These are phyloP conservation scores for Steinernema scapterisci DNA, from an alignment of 2,888 invertebrate genomes.

Conservation along the genomic window DNA sequence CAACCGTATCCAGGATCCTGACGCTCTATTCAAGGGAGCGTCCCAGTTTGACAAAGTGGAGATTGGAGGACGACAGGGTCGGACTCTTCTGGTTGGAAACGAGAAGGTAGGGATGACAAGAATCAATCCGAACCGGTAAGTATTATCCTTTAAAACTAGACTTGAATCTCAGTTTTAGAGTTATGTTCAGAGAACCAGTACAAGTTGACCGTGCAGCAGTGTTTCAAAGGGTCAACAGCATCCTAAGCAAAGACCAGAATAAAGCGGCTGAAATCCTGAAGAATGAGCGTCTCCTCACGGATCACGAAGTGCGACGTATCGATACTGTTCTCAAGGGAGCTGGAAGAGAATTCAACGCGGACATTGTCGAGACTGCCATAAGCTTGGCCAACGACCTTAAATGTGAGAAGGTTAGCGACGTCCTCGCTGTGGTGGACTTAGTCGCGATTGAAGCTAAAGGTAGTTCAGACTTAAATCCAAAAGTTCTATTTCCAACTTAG, in stretches of 20 bases:
- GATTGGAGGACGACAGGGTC: constrained; percentile 30
- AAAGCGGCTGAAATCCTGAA: neutral
- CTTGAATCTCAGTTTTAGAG: neutral
- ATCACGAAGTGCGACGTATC: too few species aligned
- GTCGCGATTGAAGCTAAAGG: too few species aligned
- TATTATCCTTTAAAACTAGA: neutral
- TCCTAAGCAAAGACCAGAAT: neutral
- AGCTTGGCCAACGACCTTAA: too few species aligned
- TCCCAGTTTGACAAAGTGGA: neutral
- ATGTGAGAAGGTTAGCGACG: too few species aligned
- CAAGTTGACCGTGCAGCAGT: neutral
- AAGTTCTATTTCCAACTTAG: neutral
- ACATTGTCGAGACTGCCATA: too few species aligned
- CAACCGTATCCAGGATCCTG: constrained; percentile 35
- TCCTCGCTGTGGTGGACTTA: too few species aligned
- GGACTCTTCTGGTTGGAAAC: neutral
- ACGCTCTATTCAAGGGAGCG: constrained; percentile 30
- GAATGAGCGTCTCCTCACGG: too few species aligned
- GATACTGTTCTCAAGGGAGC: too few species aligned
- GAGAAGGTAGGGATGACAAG: neutral
- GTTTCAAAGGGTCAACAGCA: neutral
- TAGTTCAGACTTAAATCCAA: too few species aligned
- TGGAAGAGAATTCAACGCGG: too few species aligned
- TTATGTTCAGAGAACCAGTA: too few species aligned
- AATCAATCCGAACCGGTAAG: neutral